These are phyloP conservation scores for Sinocyclocheilus maitianheensis DNA, from an alignment of 2,113 vertebrate genomes.

Conservation along the genomic window DNA sequence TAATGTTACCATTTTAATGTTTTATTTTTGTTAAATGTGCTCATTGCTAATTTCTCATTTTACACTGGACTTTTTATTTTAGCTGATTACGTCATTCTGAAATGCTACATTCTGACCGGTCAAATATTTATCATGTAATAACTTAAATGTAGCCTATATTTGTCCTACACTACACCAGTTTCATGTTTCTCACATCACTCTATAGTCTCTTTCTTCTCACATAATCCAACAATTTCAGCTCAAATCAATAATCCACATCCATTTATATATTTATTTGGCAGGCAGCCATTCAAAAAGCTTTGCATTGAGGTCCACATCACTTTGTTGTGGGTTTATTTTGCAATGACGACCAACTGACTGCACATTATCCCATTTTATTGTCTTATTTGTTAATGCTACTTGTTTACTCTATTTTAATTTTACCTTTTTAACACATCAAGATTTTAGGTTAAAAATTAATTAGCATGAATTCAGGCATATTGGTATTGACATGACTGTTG, in stretches of 20 bases:
- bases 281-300: neutral
- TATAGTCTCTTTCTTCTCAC: neutral
- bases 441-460: neutral
- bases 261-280: neutral
- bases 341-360: neutral
- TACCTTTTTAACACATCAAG: neutral
- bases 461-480: neutral
- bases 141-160: neutral
- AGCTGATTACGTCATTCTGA: neutral
- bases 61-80: neutral
- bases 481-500: neutral
- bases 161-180: neutral
- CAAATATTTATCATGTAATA: neutral
- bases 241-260: neutral
- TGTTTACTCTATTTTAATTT: neutral
- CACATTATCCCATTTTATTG: neutral
- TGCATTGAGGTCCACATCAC: neutral
- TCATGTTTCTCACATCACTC: neutral
- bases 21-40: neutral
- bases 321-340: neutral
- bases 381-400: neutral
- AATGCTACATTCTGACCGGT: neutral
- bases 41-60: neutral
- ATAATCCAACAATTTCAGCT: neutral
- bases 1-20: neutral